Conservation (phyloP, 2,888 invertebrate species). For the Parascotia fuliginaria region DNA sequence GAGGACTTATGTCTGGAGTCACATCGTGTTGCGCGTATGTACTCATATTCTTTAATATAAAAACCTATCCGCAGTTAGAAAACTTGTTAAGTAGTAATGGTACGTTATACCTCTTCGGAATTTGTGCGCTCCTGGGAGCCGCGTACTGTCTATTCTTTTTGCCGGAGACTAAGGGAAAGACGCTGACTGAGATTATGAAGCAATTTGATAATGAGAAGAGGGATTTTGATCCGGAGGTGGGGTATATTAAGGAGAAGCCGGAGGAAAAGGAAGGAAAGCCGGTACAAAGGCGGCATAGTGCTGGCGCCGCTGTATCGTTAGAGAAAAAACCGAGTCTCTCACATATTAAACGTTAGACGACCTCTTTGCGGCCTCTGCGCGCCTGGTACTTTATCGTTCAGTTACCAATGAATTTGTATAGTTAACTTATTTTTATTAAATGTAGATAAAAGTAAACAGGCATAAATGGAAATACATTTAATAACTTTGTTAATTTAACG, state of each 20-base stretch:
- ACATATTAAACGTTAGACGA: constrained; percentile 55
- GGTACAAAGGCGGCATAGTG: constrained; percentile 76
- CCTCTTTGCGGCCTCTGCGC: constrained; percentile 33
- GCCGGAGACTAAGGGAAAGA: constrained; percentile 90
- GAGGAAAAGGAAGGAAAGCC: constrained; percentile 57
- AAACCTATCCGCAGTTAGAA: constrained; percentile 88
- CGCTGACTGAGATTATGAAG: constrained; percentile 88
- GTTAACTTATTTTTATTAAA: constrained; percentile 42
- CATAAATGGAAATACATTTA: too few species aligned
- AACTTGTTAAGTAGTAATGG: constrained; percentile 85
- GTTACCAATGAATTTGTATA: constrained; percentile 51
- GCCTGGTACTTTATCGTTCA: constrained; percentile 46
- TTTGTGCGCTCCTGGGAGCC: constrained; percentile 86
- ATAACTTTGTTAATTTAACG: too few species aligned
- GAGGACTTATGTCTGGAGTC: constrained; percentile 89
- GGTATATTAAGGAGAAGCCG: constrained; percentile 58
- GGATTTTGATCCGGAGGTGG: constrained; percentile 67
- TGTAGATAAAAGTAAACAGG: too few species aligned
- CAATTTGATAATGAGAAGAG: constrained; percentile 83
- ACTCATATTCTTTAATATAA: constrained; percentile 89
- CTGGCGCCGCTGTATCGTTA: constrained; percentile 69
- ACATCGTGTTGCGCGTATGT: constrained; percentile 90
- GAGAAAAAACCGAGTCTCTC: constrained; percentile 58
- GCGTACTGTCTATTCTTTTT: constrained; percentile 86
- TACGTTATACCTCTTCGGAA: constrained; percentile 87